phyloP scores from a whole-genome alignment of 2,888 invertebrate species.

The Latrodectus hesperus region DNA sequence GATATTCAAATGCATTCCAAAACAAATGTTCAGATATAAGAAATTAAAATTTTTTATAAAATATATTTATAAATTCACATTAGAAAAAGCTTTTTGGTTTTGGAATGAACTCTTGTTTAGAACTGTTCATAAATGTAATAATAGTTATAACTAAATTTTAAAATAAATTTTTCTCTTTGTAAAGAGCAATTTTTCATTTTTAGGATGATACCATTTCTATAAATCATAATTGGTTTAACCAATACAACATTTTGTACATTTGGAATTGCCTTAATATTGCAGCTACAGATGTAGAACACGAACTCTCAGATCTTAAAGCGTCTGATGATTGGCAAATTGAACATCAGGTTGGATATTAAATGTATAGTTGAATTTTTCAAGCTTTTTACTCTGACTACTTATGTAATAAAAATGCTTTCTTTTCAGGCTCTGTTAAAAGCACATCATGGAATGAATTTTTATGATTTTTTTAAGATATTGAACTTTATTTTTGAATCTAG shows the following conservation, averaged over 20 bases:
- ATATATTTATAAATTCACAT: no score
- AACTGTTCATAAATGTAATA: no score
- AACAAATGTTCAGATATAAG: no score
- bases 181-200: slow-evolving; percentile 55
- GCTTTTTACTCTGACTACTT: no score
- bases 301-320: slow-evolving; percentile 85
- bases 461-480: slow-evolving; percentile 77
- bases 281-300: slow-evolving; percentile 82
- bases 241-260: slow-evolving; percentile 85
- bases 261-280: slow-evolving; percentile 82
- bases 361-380: no score
- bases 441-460: slow-evolving; percentile 85
- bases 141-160: background rate
- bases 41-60: no score
- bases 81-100: no score
- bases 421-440: slow-evolving; percentile 80
- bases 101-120: no score
- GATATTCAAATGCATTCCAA: no score
- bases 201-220: slow-evolving; percentile 93
- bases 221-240: slow-evolving; percentile 98
- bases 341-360: slow-evolving; percentile 80
- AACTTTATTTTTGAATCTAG: slow-evolving; percentile 40
- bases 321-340: slow-evolving; percentile 85
- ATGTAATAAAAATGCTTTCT: slow-evolving; percentile 9
- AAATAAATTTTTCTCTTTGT: background rate